Base-by-base conservation (phyloP, 1,140 invertebrate species). In the Hetaerina americana region DNA sequence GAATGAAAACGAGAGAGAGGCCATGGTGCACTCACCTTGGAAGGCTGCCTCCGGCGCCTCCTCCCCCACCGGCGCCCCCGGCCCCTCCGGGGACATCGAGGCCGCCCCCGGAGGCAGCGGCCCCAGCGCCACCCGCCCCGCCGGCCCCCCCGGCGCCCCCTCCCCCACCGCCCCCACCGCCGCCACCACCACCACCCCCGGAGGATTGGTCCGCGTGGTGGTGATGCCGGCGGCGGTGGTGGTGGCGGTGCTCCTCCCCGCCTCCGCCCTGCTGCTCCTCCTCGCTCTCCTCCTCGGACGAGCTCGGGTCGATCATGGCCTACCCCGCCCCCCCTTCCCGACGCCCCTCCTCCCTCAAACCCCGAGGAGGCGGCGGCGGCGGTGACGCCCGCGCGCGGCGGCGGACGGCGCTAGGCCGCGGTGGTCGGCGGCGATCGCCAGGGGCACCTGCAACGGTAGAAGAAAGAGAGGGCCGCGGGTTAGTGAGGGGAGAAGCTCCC, bases 251-350 rank as follows among this genome's bases (percentile, higher is more conserved):
- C 73, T 49, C 70, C 31, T 28, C 49, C 40, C 28, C 69, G 12
- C 78, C 82, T 79, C 81, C 85, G 79, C 80, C 85, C 81, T 84
- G 86, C 84, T 89, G 87, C 79, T 93, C 92, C 81, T 93, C 92
- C 74, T 94, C 92, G 76, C 88, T 92, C 78, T 94, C 92, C 79
- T 93, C 91, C 80, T 94, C 92, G 68, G 92, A 93, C 76, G 92
- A 93, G 80, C 91, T 93, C 74, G 92, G 92, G 79, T 94, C 92
- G 81, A 94, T 94, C 92, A 94, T 94, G 27, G 49, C 71, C 66
- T 22, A 6, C 12, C 5, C 18, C 12, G 67, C 40, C 22, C n/a
- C n/a, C n/a, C n/a, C n/a, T n/a, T n/a, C n/a, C n/a, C n/a, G n/a
- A n/a, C n/a, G n/a, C n/a, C n/a, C n/a, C n/a, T n/a, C n/a, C n/a